Percentiles rank a stretch among this genome's conserved stretches.
phyloP scores from a whole-genome alignment of 1,140 invertebrate genomes.

The Sycobia sp. region DNA sequence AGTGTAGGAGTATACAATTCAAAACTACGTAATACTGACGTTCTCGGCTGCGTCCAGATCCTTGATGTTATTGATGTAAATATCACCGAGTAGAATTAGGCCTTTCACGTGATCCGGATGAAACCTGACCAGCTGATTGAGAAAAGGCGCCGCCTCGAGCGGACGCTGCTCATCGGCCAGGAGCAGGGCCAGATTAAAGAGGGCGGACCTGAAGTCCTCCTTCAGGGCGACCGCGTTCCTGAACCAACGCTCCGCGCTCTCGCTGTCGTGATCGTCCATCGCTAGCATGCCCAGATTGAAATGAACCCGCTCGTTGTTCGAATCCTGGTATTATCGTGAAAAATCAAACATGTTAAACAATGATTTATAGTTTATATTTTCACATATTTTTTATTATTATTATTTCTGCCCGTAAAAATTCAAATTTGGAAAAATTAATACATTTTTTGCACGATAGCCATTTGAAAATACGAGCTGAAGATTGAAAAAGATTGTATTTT shows the following conservation, averaged over 20 bases:
- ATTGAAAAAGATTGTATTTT: too few species aligned
- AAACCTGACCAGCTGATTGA: conserved; percentile 88
- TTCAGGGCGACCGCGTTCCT: conserved; percentile 83
- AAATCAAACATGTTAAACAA: too few species aligned
- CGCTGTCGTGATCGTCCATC: conserved; percentile 90
- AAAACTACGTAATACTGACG: conserved; percentile 71
- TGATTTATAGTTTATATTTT: too few species aligned
- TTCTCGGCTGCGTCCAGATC: conserved; percentile 90
- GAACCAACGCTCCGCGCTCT: conserved; percentile 89
- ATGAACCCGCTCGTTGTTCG: conserved; percentile 84
- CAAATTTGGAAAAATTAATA: too few species aligned
- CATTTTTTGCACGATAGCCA: too few species aligned
- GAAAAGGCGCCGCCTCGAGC: conserved; percentile 88
- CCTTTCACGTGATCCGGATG: conserved; percentile 96
- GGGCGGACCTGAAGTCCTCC: conserved; percentile 85
- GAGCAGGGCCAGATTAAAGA: conserved; percentile 92
- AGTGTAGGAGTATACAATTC: too few species aligned
- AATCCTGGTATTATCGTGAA: too few species aligned
- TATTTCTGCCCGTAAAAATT: too few species aligned
- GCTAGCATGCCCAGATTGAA: conserved; percentile 96
- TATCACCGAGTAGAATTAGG: conserved; percentile 91
- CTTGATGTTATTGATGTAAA: conserved; percentile 95
- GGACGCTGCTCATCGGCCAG: conserved; percentile 86
- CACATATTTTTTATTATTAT: too few species aligned
- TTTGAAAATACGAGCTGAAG: too few species aligned